These are phyloP conservation scores for Plectus sambesii DNA, from an alignment of 1,140 invertebrate genomes.

Conservation along the genomic window DNA sequence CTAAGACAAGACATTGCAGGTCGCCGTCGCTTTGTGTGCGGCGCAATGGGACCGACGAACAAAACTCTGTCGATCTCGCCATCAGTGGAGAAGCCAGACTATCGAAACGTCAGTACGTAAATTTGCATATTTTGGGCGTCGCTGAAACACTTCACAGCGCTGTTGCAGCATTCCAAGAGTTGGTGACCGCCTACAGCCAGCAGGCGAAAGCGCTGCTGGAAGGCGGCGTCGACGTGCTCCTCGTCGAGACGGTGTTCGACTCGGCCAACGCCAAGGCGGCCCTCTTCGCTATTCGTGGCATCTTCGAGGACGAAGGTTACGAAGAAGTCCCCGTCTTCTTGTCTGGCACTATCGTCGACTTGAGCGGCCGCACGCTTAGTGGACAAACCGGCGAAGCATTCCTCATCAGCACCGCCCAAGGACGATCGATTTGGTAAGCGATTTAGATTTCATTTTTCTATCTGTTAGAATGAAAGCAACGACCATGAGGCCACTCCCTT, in stretches of 20 bases:
- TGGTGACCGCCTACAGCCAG: conserved; percentile 54
- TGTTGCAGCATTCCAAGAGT: conserved; percentile 54
- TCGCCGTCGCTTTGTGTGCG: conserved; percentile 52
- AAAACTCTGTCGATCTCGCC: conserved; percentile 57
- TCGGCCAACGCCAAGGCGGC: conserved; percentile 58
- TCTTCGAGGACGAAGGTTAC: conserved; percentile 51
- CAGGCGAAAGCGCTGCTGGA: conserved; percentile 54
- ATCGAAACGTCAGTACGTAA: conserved; percentile 54
- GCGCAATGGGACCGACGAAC: conserved; percentile 57
- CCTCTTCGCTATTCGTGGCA: conserved; percentile 53
- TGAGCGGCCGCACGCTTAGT: conserved; percentile 57
- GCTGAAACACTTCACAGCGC: no score
- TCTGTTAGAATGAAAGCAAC: no score
- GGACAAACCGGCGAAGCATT: conserved; percentile 59
- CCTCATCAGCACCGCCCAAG: conserved; percentile 54
- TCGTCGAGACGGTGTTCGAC: conserved; percentile 59
- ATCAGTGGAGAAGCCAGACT: conserved; percentile 56
- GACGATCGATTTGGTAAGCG: conserved; percentile 52
- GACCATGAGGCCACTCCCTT: no score
- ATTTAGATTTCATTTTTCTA: no score
- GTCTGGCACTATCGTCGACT: conserved; percentile 58
- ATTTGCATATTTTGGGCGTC: conserved; percentile 7
- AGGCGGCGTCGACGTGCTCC: conserved; percentile 54
- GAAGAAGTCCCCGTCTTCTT: conserved; percentile 48
- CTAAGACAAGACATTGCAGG: no score